A percentile compares a stretch with the other conserved stretches of the same genome.
These are phyloP conservation scores for Neelides sp. DNA, from an alignment of 1,140 invertebrate species.

Conservation along the genomic window DNA sequence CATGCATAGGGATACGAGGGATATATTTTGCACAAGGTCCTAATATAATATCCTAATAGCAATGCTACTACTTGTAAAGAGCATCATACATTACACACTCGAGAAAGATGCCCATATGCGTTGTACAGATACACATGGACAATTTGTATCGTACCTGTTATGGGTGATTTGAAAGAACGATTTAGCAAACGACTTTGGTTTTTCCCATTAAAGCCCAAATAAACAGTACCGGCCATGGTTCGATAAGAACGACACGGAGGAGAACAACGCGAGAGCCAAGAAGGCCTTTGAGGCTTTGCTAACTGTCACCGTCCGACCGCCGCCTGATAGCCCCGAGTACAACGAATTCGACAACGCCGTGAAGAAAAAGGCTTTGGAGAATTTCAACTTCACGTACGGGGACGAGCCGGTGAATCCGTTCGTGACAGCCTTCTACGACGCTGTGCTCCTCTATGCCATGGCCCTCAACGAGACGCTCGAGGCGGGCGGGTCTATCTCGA, in stretches of 20 bases:
- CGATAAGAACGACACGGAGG: conserved; percentile 58
- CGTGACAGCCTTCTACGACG: conserved; percentile 90
- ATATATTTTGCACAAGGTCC: no score
- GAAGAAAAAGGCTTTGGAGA: conserved; percentile 58
- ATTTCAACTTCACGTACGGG: conserved; percentile 60
- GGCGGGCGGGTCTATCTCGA: conserved; percentile 46
- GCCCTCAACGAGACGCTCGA: conserved; percentile 73
- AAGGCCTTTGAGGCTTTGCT: conserved; percentile 79
- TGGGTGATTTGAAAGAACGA: no score
- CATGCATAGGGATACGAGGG: neutral
- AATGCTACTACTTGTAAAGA: no score
- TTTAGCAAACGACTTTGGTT: no score
- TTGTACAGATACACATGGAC: no score
- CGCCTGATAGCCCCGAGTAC: conserved; percentile 46
- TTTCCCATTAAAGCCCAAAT: conserved; percentile 19
- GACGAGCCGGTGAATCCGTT: conserved; percentile 62
- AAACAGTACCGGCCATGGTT: conserved; percentile 58
- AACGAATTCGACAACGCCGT: conserved; percentile 41
- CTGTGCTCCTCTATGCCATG: conserved; percentile 78
- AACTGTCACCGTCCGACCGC: conserved; percentile 74
- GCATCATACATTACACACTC: no score
- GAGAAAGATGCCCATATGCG: no score
- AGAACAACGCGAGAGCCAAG: conserved; percentile 67
- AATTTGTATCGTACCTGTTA: no score
- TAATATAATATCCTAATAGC: no score